Percentiles rank a stretch among this genome's conserved stretches.
phyloP scores from a whole-genome alignment of 2,888 invertebrate species.

The Leucoptera coffeella region DNA sequence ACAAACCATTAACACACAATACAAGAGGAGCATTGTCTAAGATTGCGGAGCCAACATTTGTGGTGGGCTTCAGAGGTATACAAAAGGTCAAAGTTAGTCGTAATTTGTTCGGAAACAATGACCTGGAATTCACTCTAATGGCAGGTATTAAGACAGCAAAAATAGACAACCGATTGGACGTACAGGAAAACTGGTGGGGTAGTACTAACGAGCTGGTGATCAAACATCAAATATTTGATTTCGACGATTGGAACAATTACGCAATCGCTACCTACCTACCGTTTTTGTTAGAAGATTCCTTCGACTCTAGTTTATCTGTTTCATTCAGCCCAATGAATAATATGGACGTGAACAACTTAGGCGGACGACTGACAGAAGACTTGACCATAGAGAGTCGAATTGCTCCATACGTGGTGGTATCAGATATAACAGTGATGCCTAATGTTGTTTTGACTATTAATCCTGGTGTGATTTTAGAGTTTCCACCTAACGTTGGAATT shows the following conservation, averaged over 20 bases:
- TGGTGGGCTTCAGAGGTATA: slow-evolving; percentile 87
- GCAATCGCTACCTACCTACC: slow-evolving; percentile 89
- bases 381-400: slow-evolving; percentile 57
- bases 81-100: slow-evolving; percentile 88
- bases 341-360: slow-evolving; percentile 62
- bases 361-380: slow-evolving; percentile 69
- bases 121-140: slow-evolving; percentile 81
- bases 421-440: slow-evolving; percentile 97
- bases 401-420: slow-evolving; percentile 71
- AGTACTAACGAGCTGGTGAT: slow-evolving; percentile 68
- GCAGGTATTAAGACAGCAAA: slow-evolving; percentile 89
- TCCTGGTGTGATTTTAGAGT: slow-evolving; percentile 87
- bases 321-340: slow-evolving; percentile 53
- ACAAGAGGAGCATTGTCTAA: slow-evolving; percentile 24
- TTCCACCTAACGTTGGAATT: slow-evolving; percentile 93
- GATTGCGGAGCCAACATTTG: slow-evolving; percentile 64
- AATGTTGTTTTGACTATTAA: slow-evolving; percentile 78
- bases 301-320: slow-evolving; percentile 71
- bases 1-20: slow-evolving; percentile 41
- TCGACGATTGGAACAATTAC: slow-evolving; percentile 99
- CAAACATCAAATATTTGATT: slow-evolving; percentile 84
- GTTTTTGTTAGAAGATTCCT: slow-evolving; percentile 70
- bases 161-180: slow-evolving; percentile 80
- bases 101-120: slow-evolving; percentile 82
- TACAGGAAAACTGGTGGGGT: slow-evolving; percentile 97